phyloP scores from a whole-genome alignment of 2,113 vertebrate genomes.

The Podarcis raffonei region DNA sequence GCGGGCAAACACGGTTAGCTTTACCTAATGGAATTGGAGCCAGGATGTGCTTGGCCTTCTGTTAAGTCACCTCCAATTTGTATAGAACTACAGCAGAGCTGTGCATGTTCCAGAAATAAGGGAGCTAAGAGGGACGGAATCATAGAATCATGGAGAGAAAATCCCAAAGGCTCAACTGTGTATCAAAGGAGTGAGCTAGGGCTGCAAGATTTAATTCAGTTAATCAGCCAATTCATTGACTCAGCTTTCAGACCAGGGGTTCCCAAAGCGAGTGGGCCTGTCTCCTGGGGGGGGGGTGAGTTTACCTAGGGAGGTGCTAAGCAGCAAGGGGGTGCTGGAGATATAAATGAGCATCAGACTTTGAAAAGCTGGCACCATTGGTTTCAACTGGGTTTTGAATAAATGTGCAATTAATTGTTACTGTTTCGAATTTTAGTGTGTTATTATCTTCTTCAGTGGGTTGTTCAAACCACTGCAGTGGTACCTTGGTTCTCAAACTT shows the following conservation, averaged over 20 bases:
- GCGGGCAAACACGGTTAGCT: constrained; percentile 57
- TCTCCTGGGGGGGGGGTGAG: no score
- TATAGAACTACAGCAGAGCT: not conserved
- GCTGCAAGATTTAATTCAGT: not conserved
- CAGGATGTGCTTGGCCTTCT: constrained; percentile 34
- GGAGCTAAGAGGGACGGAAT: not conserved
- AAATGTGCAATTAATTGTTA: no score
- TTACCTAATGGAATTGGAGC: constrained; percentile 26
- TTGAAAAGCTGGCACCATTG: no score
- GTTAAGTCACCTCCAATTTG: not conserved
- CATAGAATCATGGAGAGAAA: not conserved
- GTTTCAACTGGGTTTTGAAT: no score
- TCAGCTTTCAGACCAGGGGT: not conserved
- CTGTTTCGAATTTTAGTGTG: no score
- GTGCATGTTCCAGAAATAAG: not conserved
- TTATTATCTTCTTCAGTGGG: no score
- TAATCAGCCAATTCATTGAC: not conserved
- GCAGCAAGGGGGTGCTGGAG: no score
- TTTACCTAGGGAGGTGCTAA: no score
- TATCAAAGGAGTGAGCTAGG: not conserved
- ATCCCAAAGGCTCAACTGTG: not conserved
- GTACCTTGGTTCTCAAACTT: no score
- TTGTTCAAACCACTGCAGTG: no score
- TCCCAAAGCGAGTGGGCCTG: no score
- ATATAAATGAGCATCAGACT: no score